Conservation (phyloP, 2,888 invertebrate species). For the Drosophila aldrichi region DNA sequence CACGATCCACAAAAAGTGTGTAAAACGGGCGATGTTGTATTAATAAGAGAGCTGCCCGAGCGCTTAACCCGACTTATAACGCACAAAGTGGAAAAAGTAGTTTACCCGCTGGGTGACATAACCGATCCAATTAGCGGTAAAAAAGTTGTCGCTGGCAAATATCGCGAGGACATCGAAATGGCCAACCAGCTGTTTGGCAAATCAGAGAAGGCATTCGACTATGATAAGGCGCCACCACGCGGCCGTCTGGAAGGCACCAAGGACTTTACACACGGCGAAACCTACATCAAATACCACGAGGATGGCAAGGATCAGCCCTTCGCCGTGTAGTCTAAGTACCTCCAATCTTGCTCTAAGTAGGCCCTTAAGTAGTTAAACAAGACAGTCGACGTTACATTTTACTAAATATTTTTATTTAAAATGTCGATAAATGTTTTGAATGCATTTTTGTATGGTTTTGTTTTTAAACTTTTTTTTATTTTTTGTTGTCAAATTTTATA, state of each 20-base stretch:
- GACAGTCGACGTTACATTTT: conserved; percentile 40
- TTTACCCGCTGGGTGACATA: conserved; percentile 93
- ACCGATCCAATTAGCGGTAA: conserved; percentile 94
- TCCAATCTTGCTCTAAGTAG: conserved; percentile 10
- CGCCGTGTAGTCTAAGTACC: conserved; percentile 86
- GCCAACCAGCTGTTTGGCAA: conserved; percentile 90
- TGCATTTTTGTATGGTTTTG: conserved; percentile 49
- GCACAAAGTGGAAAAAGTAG: conserved; percentile 91
- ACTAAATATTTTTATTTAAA: conserved; percentile 79
- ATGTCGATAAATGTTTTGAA: conserved; percentile 69
- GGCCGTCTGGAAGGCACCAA: conserved; percentile 93
- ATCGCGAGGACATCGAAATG: conserved; percentile 91
- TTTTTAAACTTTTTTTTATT: conserved; percentile 3
- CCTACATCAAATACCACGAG: conserved; percentile 92
- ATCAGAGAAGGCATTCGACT: conserved; percentile 89
- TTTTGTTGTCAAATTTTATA: conserved; percentile 24
- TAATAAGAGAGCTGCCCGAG: conserved; percentile 90
- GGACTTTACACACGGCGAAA: conserved; percentile 92
- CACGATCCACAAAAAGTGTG: conserved; percentile 91
- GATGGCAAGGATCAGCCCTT: conserved; percentile 91
- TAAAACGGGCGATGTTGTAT: conserved; percentile 93
- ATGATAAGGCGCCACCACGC: conserved; percentile 91
- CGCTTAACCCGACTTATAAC: conserved; percentile 91
- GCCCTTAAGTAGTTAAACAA: conserved; percentile 28
- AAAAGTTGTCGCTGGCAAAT: conserved; percentile 90